Evolutionary conservation across 2,113 vertebrate genomes (phyloP).

Genomic region (Condylura cristata): DNA sequence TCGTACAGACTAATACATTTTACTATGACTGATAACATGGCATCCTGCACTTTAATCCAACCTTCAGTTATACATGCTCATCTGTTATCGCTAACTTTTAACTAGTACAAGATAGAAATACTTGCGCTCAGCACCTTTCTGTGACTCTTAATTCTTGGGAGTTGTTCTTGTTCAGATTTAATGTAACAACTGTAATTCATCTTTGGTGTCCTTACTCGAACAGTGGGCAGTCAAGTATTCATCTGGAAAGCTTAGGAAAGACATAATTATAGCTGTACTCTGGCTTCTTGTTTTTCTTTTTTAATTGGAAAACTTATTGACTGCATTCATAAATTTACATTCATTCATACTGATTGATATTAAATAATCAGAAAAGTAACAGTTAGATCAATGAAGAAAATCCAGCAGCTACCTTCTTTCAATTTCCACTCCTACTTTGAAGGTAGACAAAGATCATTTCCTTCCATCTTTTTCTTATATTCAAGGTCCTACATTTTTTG

Average conservation of each 20-base stretch:
- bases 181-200: background rate
- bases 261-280: background rate
- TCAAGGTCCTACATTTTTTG: constrained; percentile 66
- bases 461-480: constrained; percentile 2
- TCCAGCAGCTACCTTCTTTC: background rate
- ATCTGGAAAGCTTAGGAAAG: background rate
- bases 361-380: constrained; percentile 3
- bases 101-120: background rate
- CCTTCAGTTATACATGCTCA: background rate
- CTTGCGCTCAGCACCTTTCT: background rate
- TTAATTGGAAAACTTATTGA: background rate
- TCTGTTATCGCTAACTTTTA: background rate
- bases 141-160: background rate
- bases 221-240: background rate
- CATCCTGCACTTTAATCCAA: background rate
- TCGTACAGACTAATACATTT: background rate
- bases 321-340: background rate
- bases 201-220: background rate
- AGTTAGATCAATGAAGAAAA: background rate
- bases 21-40: background rate
- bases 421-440: background rate
- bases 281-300: background rate
- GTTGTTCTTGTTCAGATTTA: constrained; percentile 7
- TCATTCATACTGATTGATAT: background rate
- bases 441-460: constrained; percentile 41